Conservation (phyloP, 2,888 invertebrate genomes). For the Onchidella celtica region DNA sequence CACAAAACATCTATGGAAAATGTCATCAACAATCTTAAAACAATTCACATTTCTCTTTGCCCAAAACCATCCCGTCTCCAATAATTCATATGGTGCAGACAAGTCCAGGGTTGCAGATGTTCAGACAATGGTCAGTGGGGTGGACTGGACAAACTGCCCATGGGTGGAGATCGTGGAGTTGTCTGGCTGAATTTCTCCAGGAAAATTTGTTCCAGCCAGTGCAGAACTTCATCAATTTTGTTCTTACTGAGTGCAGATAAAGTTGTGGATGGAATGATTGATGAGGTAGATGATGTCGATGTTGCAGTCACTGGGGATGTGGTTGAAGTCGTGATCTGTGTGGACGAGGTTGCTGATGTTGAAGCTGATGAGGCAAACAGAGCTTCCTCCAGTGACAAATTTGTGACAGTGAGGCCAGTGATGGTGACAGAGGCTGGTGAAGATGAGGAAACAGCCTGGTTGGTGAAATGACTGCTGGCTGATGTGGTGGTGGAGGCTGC, state of each 20-base stretch:
- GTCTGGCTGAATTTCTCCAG: conserved; percentile 50
- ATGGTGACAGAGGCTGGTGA: neutral
- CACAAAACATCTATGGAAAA: too few species aligned
- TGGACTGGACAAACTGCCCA: conserved; percentile 29
- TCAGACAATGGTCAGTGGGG: neutral
- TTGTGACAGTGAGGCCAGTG: neutral
- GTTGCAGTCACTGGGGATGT: neutral
- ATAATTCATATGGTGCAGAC: too few species aligned
- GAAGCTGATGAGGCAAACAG: too few species aligned
- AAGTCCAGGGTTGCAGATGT: too few species aligned
- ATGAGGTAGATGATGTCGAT: neutral
- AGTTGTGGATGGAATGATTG: neutral
- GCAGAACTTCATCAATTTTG: conserved; percentile 50
- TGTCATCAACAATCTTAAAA: too few species aligned
- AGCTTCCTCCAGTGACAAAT: too few species aligned
- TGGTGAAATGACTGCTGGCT: neutral
- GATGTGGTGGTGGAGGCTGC: neutral
- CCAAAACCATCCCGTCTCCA: too few species aligned
- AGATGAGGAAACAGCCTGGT: too few species aligned
- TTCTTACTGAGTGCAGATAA: neutral
- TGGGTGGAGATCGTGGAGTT: conserved; percentile 29
- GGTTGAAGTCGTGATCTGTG: too few species aligned
- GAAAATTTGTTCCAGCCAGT: conserved; percentile 54
- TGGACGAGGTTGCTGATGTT: neutral
- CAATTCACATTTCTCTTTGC: too few species aligned